A percentile compares a stretch with the other conserved stretches of the same genome.
phyloP scores from a whole-genome alignment of 2,888 invertebrate genomes.

The Sipha maydis region DNA sequence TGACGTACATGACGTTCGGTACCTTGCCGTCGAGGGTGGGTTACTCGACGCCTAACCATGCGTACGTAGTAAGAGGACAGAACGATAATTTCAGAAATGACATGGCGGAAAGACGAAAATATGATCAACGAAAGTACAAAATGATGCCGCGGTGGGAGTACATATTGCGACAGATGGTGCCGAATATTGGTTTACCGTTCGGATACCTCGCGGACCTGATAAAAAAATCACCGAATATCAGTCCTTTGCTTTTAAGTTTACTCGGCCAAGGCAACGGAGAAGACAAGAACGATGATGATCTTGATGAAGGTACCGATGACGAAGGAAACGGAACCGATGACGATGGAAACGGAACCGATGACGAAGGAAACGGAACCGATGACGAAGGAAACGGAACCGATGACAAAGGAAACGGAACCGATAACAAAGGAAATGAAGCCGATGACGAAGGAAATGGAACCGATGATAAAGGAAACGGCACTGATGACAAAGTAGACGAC shows the following conservation, averaged over 20 bases:
- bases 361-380: neutral
- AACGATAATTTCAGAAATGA: neutral
- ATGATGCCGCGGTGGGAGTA: constrained; percentile 8
- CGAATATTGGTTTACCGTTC: neutral
- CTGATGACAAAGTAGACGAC: neutral
- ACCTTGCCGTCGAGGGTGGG: neutral
- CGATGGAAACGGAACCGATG: neutral
- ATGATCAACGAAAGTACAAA: neutral
- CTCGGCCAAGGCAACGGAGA: neutral
- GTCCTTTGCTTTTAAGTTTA: neutral
- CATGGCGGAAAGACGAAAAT: neutral
- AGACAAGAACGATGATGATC: neutral
- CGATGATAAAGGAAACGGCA: neutral
- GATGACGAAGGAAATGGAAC: neutral
- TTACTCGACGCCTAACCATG: neutral
- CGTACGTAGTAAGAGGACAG: neutral
- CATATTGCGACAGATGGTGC: neutral
- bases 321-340: neutral
- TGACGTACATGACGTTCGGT: rapidly evolving
- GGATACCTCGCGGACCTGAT: neutral
- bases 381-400: neutral
- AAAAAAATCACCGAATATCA: too few species aligned
- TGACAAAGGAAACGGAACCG: neutral
- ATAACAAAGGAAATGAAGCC: too few species aligned
- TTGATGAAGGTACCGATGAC: neutral